Evolutionary conservation across 2,113 vertebrate genomes (phyloP), one percentile per base, ranked within the genome.

Genomic region (Alligator sinensis): DNA sequence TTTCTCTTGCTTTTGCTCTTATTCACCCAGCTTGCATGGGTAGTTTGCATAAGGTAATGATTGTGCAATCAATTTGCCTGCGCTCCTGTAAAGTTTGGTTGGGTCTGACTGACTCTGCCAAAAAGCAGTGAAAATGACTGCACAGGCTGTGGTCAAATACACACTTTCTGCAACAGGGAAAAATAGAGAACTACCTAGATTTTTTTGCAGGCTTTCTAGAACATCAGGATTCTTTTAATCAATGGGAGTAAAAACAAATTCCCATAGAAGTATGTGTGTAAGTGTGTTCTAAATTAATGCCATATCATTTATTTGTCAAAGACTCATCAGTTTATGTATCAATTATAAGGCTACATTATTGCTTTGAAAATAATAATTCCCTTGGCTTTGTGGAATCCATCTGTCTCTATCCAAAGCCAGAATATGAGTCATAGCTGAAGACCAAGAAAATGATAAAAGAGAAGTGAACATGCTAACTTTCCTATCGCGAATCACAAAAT

Each of bases 401-500:
- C 2, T 24, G 60, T 4, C 9, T 8, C 0, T 11, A 47, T 60
- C 28, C 76, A 63, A n/a, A 4, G 62, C 27, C 1, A 0, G 38
- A 68, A 80, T 58, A 34, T n/a, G 5, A 70, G 70, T 61, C 30
- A 4, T 11, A 75, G 34, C 47, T 47, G 30, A 83, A 66, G 80
- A 47, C 38, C 15, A 24, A 1, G 1, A 12, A 60, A 16, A 57
- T 0, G 15, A 76, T 11, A 16, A 92, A 86, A 66, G 24, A 18
- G 0, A n/a, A 81, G n/a, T 14, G 64, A 27, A 84, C 55, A 93
- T 11, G 2, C 72, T 57, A 77, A n/a, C 38, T 9, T 74, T 16
- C 66, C 66, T 57, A 3, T 22, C 75, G 54, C 77, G 68, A 83
- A 34, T 19, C 61, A 3, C 27, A 6, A 88, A 77, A 8, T 82